Conservation (phyloP, 2,797 vertebrate genomes). For the Oreochromis grahami region DNA sequence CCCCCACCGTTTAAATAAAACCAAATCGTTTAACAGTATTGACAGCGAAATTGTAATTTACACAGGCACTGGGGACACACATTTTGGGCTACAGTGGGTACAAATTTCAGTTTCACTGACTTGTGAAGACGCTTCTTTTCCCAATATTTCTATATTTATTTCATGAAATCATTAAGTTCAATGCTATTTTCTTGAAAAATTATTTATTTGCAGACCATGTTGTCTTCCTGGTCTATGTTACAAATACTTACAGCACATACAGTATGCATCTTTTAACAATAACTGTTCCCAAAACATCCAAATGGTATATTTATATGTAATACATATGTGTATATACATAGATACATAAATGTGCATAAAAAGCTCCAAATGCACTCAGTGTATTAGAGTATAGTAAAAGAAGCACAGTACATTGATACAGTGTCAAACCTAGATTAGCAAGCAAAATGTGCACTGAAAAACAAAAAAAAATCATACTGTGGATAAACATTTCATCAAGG, state of each 20-base stretch:
- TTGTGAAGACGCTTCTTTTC: neutral
- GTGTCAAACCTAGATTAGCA: slow-evolving; percentile 34
- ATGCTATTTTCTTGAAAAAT: slow-evolving; percentile 55
- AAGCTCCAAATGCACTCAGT: slow-evolving; percentile 43
- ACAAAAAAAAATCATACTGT: neutral
- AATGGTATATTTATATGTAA: slow-evolving; percentile 64
- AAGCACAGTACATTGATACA: slow-evolving; percentile 39
- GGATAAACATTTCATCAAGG: slow-evolving; percentile 43
- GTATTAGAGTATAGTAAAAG: slow-evolving; percentile 26
- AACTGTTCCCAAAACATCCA: slow-evolving; percentile 69
- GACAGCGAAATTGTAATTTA: neutral
- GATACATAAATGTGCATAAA: slow-evolving; percentile 50
- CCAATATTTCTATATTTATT: neutral
- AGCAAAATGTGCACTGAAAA: slow-evolving; percentile 29
- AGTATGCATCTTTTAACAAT: slow-evolving; percentile 56
- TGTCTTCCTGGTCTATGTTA: slow-evolving; percentile 61
- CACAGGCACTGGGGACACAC: neutral
- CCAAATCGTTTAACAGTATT: neutral
- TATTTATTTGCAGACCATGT: slow-evolving; percentile 70
- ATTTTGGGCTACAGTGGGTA: neutral
- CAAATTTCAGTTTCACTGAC: neutral
- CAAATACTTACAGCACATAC: slow-evolving; percentile 70
- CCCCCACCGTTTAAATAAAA: neutral
- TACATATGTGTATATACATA: slow-evolving; percentile 68
- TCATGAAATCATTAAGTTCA: neutral